Base-by-base conservation (phyloP, 2,888 invertebrate species). In the Drosophila anomalata region DNA sequence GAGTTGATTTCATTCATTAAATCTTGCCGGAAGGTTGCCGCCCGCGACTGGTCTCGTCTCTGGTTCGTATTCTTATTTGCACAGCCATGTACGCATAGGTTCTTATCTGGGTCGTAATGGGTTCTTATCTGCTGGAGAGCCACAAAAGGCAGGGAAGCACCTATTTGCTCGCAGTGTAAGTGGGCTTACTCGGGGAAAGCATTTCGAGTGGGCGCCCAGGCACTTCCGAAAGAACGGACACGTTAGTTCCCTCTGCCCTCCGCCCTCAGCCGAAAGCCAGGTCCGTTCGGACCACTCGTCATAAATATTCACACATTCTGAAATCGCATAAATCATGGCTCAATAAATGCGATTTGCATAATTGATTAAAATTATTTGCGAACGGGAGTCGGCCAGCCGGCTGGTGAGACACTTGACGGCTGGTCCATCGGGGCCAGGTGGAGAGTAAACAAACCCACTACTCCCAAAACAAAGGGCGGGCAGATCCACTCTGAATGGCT, bases 291-390 rank as follows among this genome's bases (percentile, higher is more conserved):
- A 4, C 9, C 51, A 36, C 24, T 20, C 24, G 11, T 50, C 50
- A 36, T 67, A 55, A 56, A 65, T 65, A 60, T 50, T 26, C 67
- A 73, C 41, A 36, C 17, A 39, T 29, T 22, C 54, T 33, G 41
- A 53, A 62, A 33, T 58, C 62, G 58, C 57, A 58, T 70, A 75
- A 59, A 62, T 58, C 31, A 58, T 48, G 50, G 50, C 22, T 44
- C 41, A 70, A 55, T 70, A 60, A 47, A 57, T 47, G 29, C 50
- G 24, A 79, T 73, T 82, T 84, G 52, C 76, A 80, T 80, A 83
- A 72, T 66, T 57, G 60, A 72, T 67, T 69, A 50, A 71, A 66
- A 62, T 63, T 51, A 70, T 73, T 65, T 33, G 55, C 55, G 26
- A 55, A 29, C 68, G 31, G 31, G n/a, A 50, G 42, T 36, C 9